Evolutionary conservation across 1,140 invertebrate genomes (phyloP).

Genomic region (Danaus melanippus): DNA sequence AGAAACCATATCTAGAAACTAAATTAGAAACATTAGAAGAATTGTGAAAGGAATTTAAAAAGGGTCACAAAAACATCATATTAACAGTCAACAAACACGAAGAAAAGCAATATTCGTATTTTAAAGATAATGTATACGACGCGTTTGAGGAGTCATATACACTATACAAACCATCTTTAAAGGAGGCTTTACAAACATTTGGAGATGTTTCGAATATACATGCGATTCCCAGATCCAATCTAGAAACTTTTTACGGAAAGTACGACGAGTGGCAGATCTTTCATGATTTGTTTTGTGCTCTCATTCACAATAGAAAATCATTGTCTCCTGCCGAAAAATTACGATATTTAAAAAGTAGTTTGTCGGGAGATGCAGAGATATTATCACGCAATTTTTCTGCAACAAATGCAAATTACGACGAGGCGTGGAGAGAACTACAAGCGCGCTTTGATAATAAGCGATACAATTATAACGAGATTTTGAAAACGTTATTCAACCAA

Average conservation of each 20-base stretch:
- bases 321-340: slow-evolving; percentile 24
- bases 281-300: slow-evolving; percentile 25
- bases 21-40: slow-evolving; percentile 18
- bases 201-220: neutral
- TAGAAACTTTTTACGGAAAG: slow-evolving; percentile 17
- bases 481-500: slow-evolving; percentile 23
- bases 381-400: slow-evolving; percentile 18
- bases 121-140: slow-evolving; percentile 13
- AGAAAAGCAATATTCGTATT: slow-evolving; percentile 9
- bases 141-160: slow-evolving; percentile 19
- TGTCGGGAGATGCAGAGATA: slow-evolving; percentile 18
- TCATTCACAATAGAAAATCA: slow-evolving; percentile 24
- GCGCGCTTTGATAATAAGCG: slow-evolving; percentile 24
- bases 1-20: slow-evolving; percentile 18
- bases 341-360: slow-evolving; percentile 25
- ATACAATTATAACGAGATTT: slow-evolving; percentile 26
- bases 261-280: slow-evolving; percentile 35
- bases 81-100: slow-evolving; percentile 1
- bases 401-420: slow-evolving; percentile 22
- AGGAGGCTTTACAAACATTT: slow-evolving; percentile 6
- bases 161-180: slow-evolving; percentile 16
- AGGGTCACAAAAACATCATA: slow-evolving; percentile 12
- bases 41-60: slow-evolving; percentile 19
- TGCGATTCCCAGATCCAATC: too few species aligned
- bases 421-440: slow-evolving; percentile 20